Evolutionary conservation across 1,140 invertebrate genomes (phyloP).

Genomic region (Bombus superbus): DNA sequence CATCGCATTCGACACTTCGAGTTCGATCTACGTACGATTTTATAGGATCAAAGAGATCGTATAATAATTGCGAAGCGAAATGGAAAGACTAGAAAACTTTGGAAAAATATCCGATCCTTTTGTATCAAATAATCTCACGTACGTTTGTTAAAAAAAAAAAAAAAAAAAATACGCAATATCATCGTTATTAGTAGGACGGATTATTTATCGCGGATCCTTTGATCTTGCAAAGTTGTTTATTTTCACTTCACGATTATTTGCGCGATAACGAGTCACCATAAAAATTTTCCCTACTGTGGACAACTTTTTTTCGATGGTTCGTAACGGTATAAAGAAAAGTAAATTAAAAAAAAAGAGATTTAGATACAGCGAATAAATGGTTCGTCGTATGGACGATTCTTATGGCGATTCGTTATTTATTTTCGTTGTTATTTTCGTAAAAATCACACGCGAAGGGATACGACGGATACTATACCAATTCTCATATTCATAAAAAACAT

Average conservation of each 20-base stretch:
- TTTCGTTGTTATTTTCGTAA: not conserved
- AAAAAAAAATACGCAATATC: no score
- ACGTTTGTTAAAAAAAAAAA: not conserved
- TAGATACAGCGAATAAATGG: not conserved
- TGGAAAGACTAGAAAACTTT: not conserved
- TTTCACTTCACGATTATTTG: not conserved
- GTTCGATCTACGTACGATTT: not conserved
- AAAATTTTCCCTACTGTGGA: not conserved
- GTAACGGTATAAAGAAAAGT: not conserved
- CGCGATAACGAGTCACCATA: not conserved
- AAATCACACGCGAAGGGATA: constrained; percentile 9
- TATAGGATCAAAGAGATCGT: not conserved
- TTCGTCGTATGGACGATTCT: not conserved
- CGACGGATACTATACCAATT: constrained; percentile 6
- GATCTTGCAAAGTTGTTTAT: not conserved
- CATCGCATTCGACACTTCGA: not conserved
- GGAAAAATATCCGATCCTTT: no score
- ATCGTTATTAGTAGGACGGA: no score
- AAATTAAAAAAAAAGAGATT: not conserved
- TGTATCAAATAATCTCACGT: rapidly evolving
- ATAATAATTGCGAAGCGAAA: not conserved
- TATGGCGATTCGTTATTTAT: not conserved
- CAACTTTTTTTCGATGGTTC: rapidly evolving
- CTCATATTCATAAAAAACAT: constrained; percentile 12
- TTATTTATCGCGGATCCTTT: not conserved